Conservation (phyloP, 2,888 invertebrate species). For the Calliopum simillimum region DNA sequence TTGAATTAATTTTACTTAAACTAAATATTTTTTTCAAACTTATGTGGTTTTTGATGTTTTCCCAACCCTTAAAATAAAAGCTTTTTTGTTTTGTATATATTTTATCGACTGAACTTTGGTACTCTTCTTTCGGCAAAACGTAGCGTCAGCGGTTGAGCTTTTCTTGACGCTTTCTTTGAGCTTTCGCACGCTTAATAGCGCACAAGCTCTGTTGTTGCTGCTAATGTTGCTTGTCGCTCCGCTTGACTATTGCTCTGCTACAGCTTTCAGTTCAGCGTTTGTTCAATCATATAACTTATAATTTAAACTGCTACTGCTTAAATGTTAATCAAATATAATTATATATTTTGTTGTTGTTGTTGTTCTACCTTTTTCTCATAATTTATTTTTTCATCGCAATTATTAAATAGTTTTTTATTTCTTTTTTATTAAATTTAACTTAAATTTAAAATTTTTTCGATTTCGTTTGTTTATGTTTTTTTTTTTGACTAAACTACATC, state of each 20-base stretch:
- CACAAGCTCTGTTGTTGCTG: neutral
- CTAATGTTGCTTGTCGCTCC: neutral
- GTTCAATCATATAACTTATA: neutral
- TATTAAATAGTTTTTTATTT: neutral
- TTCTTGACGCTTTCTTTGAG: neutral
- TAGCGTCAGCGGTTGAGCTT: neutral
- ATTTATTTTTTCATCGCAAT: too few relatives aligned
- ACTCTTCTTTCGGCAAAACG: neutral
- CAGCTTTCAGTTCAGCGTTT: neutral
- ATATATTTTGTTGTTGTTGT: too few relatives aligned
- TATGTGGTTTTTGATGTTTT: neutral
- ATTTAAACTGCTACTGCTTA: conserved; percentile 20
- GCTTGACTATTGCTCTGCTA: too few relatives aligned
- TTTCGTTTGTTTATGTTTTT: conserved; percentile 6
- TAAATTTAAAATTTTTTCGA: conserved; percentile 6
- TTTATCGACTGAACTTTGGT: too few relatives aligned
- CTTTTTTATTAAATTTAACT: conserved; percentile 1
- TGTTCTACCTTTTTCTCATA: too few relatives aligned
- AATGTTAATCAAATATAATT: conserved; percentile 4
- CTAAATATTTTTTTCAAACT: neutral
- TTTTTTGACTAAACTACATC: neutral
- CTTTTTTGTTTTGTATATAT: neutral
- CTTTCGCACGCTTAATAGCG: neutral
- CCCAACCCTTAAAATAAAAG: neutral
- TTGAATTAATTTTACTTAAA: conserved; percentile 14